Evolutionary conservation across 23 tunicate species (phyloP).

Genomic region (Pegea sp.): DNA sequence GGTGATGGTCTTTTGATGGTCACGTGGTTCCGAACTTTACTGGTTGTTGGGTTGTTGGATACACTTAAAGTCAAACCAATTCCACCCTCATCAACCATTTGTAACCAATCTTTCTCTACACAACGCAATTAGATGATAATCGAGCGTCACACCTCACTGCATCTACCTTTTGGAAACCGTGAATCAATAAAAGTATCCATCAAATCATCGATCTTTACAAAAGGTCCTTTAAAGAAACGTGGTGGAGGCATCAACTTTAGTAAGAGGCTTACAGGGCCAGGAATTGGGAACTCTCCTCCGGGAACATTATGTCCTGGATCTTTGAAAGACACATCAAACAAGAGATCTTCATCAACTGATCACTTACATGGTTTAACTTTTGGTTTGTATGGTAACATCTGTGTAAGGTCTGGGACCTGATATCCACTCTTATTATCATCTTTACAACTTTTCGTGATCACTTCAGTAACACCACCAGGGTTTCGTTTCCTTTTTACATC

Average conservation of each 20-base stretch:
- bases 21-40: not conserved
- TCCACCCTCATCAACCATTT: conserved; percentile 34
- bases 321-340: conserved; percentile 2
- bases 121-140: too few relatives aligned
- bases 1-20: conserved; percentile 45
- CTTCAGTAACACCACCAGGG: too few relatives aligned
- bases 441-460: not conserved
- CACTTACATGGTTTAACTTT: conserved; percentile 57
- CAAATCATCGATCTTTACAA: conserved; percentile 67
- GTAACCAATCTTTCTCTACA: conserved; percentile 91
- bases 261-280: conserved; percentile 26
- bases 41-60: not conserved
- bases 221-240: conserved; percentile 51
- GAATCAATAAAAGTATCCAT: conserved; percentile 18
- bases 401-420: conserved; percentile 48
- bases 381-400: conserved; percentile 86
- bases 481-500: too few relatives aligned
- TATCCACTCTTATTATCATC: not conserved
- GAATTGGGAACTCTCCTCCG: conserved; percentile 88
- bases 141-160: not conserved
- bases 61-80: conserved; percentile 22
- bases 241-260: conserved; percentile 84
- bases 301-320: conserved; percentile 88
- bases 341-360: too few relatives aligned
- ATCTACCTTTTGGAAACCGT: conserved; percentile 5